These are phyloP conservation scores for Adelosebastes latens DNA, from an alignment of 2,797 vertebrate genomes.

Conservation along the genomic window DNA sequence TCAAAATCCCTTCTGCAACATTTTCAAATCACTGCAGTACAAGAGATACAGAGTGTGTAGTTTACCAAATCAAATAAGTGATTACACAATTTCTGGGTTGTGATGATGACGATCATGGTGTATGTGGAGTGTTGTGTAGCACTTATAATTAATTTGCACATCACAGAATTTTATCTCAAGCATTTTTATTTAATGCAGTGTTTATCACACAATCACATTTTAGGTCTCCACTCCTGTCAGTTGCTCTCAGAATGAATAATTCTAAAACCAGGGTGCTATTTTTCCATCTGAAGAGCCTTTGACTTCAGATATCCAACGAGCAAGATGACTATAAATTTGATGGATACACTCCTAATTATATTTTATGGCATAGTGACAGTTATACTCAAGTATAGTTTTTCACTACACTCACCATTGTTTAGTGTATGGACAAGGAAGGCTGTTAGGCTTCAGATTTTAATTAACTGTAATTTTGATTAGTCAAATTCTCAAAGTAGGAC, in stretches of 20 bases:
- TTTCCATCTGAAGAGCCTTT: background rate
- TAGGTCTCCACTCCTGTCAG: background rate
- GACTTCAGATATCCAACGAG: background rate
- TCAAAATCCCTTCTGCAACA: constrained; percentile 1
- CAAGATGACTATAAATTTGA: background rate
- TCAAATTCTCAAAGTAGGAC: background rate
- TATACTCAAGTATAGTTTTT: background rate
- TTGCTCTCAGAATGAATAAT: background rate
- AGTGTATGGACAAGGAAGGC: background rate
- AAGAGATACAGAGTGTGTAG: background rate
- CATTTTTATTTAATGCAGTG: background rate
- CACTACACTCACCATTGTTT: background rate
- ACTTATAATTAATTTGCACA: background rate
- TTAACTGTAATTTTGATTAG: background rate
- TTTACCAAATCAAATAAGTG: background rate
- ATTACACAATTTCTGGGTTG: background rate
- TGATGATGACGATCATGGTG: background rate
- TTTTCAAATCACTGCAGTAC: background rate
- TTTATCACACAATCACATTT: background rate
- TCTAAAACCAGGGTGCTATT: background rate
- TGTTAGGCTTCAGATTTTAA: background rate
- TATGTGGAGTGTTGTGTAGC: background rate
- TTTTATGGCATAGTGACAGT: background rate
- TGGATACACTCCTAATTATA: background rate
- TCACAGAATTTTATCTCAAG: background rate